Evolutionary conservation across 2,113 vertebrate species (phyloP).

Genomic region (Rhadina sibilatrix): DNA sequence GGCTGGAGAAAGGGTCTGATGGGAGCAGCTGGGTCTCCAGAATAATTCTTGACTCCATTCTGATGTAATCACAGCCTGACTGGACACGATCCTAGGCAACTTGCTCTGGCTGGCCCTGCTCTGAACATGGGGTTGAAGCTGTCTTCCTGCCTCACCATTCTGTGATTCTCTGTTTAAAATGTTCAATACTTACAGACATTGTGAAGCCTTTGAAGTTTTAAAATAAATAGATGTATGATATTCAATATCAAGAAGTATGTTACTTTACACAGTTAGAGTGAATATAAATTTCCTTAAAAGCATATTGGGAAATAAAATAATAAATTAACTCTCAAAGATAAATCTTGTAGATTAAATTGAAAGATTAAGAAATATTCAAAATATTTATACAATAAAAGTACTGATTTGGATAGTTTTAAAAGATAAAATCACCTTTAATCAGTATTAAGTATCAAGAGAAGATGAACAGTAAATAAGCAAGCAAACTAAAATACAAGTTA

Average conservation of each 20-base stretch:
- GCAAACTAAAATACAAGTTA: background rate
- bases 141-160: background rate
- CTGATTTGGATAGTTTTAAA: background rate
- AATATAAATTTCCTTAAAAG: background rate
- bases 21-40: background rate
- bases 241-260: background rate
- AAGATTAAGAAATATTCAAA: background rate
- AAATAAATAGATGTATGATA: background rate
- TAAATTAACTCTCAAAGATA: background rate
- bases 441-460: background rate
- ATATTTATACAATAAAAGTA: background rate
- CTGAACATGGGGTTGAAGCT: background rate
- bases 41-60: background rate
- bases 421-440: background rate
- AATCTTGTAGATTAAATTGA: background rate
- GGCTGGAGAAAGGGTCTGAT: background rate
- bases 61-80: background rate
- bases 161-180: background rate
- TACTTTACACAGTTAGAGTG: background rate
- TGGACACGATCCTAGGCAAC: accelerated
- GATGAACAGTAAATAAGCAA: background rate
- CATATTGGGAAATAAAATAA: background rate
- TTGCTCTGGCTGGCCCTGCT: background rate
- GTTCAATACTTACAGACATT: background rate
- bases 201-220: background rate